Conservation (phyloP, 2,113 vertebrate species). For the Rhinopomastus cyanomelas region DNA sequence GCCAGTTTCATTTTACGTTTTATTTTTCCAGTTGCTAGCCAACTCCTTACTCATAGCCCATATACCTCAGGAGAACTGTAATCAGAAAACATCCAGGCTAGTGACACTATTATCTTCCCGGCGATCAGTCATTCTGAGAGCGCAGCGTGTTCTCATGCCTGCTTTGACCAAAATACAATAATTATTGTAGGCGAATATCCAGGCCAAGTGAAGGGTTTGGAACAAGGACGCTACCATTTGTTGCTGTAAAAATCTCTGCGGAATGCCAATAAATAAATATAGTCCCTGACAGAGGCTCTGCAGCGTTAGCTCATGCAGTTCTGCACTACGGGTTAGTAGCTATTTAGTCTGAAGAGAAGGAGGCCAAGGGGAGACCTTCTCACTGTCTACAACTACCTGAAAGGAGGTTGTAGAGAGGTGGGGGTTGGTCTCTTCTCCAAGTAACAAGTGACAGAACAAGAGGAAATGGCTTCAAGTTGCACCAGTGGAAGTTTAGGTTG, state of each 20-base stretch:
- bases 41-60: slow-evolving; percentile 48
- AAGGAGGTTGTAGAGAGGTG: too few species aligned
- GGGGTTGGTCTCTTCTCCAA: too few species aligned
- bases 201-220: slow-evolving; percentile 54
- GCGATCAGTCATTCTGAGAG: slow-evolving; percentile 39
- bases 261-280: slow-evolving; percentile 20
- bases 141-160: slow-evolving; percentile 27
- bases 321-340: background rate
- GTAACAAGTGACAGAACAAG: too few species aligned
- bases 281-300: background rate
- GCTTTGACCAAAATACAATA: background rate
- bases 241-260: slow-evolving; percentile 44
- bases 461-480: too few species aligned
- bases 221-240: slow-evolving; percentile 19
- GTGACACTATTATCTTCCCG: slow-evolving; percentile 16
- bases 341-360: too few species aligned
- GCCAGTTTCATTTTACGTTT: slow-evolving; percentile 27
- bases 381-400: too few species aligned
- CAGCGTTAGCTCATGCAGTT: background rate
- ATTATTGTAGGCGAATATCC: slow-evolving; percentile 62
- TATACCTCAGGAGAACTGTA: slow-evolving; percentile 1
- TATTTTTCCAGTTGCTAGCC: slow-evolving; percentile 30
- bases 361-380: too few species aligned
- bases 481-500: too few species aligned
- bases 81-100: slow-evolving; percentile 35